Base-by-base conservation (phyloP, 2,888 invertebrate species). In the Listrodromus nycthemerus region DNA sequence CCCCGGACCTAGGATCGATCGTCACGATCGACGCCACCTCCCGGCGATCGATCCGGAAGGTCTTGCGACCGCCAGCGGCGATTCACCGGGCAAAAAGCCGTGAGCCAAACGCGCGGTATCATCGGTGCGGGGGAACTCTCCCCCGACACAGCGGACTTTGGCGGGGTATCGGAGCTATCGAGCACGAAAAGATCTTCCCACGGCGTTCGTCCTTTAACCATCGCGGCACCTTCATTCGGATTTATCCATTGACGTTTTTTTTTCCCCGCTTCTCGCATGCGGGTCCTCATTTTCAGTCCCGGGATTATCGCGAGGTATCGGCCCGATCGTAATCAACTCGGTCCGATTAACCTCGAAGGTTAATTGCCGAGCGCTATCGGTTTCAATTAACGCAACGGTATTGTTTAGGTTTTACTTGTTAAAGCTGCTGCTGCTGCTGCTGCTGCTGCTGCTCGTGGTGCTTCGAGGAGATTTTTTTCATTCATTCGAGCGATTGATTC, bases 291-390 rank as follows among this genome's bases (percentile, higher is more conserved):
- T 55, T 24, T 24, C 24, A 21, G 55, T 13, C 55, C 10, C 55
- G 4, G 16, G 24, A 21, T 10, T 24, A 41, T 37, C 27, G 24
- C 27, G 45, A 67, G 71, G 73, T 69, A 70, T 78, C 69, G 21
- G 50, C 21, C 37, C 24, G 74, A 82, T 82, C 45, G 52, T 71
- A 67, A 74, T 83, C 80, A 70, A 63, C 48, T 13, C 21, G 30
- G 24, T 41, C n/a, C 67, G 55, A 77, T 80, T 83, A 83, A 83
- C 80, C 83, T 69, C 21, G 41, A 73, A 50, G 73, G 76, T 83
- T 71, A 83, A 83, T 77, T 55, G 45, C n/a, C 69, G 33, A n/a
- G 65, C 65, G 24, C 74, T 61, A 82, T 80, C 67, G 45, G 67
- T 80, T 80, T 80, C 83, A 73, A 80, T 80, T 74, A 80, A 63